phyloP scores from a whole-genome alignment of 2,113 vertebrate genomes.

The Pelusios castaneus region DNA sequence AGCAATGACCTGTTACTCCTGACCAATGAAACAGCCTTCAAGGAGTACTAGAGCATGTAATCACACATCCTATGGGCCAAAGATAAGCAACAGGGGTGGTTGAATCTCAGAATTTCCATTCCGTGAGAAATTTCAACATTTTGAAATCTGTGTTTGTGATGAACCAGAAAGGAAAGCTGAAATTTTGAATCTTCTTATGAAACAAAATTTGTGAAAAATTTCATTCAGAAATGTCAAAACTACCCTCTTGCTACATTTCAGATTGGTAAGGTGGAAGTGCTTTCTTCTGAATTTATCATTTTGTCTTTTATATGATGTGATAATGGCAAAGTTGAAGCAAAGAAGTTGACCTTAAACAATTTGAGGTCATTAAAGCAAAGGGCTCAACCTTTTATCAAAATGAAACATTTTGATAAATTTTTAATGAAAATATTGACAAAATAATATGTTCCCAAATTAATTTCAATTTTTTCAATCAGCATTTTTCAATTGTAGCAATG shows the following conservation, averaged over 20 bases:
- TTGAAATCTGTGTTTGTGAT: neutral
- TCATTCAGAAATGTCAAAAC: neutral
- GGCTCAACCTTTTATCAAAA: neutral
- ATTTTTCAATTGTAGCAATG: neutral
- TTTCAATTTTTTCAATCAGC: neutral
- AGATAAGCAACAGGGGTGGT: neutral
- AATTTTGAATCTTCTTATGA: neutral
- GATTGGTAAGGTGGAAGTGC: neutral
- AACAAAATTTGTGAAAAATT: neutral
- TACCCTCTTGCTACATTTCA: neutral
- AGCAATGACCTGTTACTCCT: neutral
- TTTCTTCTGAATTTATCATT: accelerated
- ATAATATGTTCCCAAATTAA: neutral
- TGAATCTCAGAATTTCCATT: neutral
- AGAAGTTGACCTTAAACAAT: neutral
- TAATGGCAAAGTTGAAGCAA: neutral
- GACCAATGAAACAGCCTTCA: neutral
- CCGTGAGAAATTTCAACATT: neutral
- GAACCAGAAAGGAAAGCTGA: neutral
- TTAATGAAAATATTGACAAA: neutral
- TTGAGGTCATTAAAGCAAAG: neutral
- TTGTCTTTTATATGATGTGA: neutral
- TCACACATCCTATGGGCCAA: neutral
- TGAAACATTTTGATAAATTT: neutral
- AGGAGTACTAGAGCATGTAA: no score